phyloP scores from a whole-genome alignment of 2,888 invertebrate species.

The Drosophila niveifrons region DNA sequence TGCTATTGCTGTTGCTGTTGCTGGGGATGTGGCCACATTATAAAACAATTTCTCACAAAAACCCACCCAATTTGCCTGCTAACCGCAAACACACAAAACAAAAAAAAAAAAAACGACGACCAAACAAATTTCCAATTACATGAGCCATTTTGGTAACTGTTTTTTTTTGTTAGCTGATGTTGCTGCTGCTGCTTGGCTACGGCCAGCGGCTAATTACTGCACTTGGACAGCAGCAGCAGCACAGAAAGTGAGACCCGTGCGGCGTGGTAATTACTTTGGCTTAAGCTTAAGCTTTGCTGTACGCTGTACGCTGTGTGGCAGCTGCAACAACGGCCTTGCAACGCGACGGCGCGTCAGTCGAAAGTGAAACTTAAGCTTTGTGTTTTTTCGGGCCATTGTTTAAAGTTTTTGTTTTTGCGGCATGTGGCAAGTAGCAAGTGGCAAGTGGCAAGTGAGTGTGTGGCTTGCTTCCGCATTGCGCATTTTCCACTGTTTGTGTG shows the following conservation, averaged over 20 bases:
- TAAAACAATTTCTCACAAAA: conserved; percentile 75
- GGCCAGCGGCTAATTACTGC: conserved; percentile 69
- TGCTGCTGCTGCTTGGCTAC: background rate
- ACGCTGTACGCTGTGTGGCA: conserved; percentile 17
- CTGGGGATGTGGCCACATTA: conserved; percentile 67
- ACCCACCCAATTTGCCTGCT: conserved; percentile 72
- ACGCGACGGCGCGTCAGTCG: conserved; percentile 25
- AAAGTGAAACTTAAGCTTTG: conserved; percentile 59
- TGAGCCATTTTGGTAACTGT: conserved; percentile 59
- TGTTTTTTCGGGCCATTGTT: conserved; percentile 35
- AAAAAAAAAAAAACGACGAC: too few species aligned
- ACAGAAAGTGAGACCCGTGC: conserved; percentile 65
- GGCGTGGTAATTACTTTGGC: conserved; percentile 66
- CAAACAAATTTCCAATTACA: conserved; percentile 62
- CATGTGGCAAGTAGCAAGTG: conserved; percentile 30
- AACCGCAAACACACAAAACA: conserved; percentile 51
- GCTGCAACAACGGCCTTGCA: conserved; percentile 51
- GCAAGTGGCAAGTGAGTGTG: conserved; percentile 21
- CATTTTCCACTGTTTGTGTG: background rate
- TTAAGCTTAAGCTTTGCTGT: conserved; percentile 26
- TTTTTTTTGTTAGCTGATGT: conserved; percentile 20
- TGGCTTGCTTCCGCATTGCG: conserved; percentile 64
- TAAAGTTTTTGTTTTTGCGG: conserved; percentile 13
- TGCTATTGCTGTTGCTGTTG: conserved; percentile 18
- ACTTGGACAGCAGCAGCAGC: conserved; percentile 31